Percentiles rank a stretch among this genome's conserved stretches.
Conservation (phyloP, 2,888 invertebrate genomes). For the Mesoligia furuncula region DNA sequence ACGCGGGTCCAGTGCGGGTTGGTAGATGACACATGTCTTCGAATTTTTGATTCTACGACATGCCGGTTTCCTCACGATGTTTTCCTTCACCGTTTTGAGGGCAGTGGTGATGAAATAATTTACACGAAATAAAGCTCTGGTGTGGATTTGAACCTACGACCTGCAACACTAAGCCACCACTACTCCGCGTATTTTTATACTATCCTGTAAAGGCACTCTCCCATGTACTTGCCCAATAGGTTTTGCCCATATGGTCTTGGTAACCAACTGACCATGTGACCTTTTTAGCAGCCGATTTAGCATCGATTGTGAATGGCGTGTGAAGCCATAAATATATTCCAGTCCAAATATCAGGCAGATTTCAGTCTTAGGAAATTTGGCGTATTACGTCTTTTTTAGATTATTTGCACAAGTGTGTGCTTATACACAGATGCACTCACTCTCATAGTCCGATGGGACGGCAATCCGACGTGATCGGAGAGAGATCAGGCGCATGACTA, state of each 20-base stretch:
- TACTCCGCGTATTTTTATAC: background rate
- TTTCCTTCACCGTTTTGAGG: too few relatives aligned
- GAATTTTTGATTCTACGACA: too few relatives aligned
- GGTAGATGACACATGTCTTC: too few relatives aligned
- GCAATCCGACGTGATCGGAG: too few relatives aligned
- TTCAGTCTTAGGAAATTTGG: background rate
- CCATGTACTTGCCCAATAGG: background rate
- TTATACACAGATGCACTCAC: too few relatives aligned
- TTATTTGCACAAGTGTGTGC: background rate
- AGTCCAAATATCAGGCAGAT: background rate
- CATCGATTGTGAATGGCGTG: too few relatives aligned
- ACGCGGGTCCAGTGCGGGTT: too few relatives aligned
- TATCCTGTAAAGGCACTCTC: background rate
- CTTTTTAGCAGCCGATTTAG: background rate
- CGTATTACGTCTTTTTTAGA: background rate
- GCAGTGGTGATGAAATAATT: too few relatives aligned
- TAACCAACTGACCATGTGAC: conserved; percentile 2
- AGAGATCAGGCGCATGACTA: too few relatives aligned
- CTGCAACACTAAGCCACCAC: background rate
- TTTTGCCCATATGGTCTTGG: background rate
- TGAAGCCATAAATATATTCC: conserved; percentile 3
- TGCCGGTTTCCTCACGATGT: too few relatives aligned
- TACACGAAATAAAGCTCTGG: too few relatives aligned
- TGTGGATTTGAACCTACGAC: background rate
- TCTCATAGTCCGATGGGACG: too few relatives aligned